Percentiles rank a stretch among this genome's conserved stretches.
phyloP scores from a whole-genome alignment of 2,113 vertebrate genomes.

The Zosterops pallidus region DNA sequence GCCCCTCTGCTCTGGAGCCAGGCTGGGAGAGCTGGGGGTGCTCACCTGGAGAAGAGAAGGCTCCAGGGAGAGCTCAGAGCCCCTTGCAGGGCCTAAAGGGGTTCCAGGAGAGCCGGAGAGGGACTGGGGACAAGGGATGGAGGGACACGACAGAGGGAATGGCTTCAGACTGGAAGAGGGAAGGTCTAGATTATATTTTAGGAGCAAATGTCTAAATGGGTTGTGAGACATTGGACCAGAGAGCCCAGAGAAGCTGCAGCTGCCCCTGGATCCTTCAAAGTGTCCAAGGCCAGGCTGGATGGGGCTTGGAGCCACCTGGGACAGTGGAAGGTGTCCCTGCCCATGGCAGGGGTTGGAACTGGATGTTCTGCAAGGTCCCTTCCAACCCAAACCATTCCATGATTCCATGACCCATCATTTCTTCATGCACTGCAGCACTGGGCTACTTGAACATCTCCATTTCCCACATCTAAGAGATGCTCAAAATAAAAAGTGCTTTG shows the following conservation, averaged over 20 bases:
- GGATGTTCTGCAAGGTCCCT: too few relatives aligned
- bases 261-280: not conserved
- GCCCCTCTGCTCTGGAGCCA: not conserved
- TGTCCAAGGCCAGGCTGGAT: not conserved
- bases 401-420: not conserved
- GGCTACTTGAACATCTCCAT: not conserved
- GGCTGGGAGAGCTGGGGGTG: not conserved
- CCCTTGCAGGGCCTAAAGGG: rapidly evolving
- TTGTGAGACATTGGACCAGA: not conserved
- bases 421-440: rapidly evolving
- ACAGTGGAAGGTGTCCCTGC: not conserved
- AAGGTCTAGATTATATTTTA: not conserved
- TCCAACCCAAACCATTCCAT: not conserved
- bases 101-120: not conserved
- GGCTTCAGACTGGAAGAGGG: not conserved
- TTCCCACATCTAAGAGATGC: not conserved
- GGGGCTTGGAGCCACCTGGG: not conserved
- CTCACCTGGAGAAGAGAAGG: not conserved
- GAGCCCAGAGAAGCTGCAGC: not conserved
- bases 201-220: not conserved
- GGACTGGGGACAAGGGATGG: not conserved
- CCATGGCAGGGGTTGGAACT: not conserved
- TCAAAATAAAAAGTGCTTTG: too few relatives aligned
- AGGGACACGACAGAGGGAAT: not conserved
- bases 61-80: not conserved